Conservation (phyloP, 2,113 vertebrate genomes). For the Onychostruthus taczanowskii region DNA sequence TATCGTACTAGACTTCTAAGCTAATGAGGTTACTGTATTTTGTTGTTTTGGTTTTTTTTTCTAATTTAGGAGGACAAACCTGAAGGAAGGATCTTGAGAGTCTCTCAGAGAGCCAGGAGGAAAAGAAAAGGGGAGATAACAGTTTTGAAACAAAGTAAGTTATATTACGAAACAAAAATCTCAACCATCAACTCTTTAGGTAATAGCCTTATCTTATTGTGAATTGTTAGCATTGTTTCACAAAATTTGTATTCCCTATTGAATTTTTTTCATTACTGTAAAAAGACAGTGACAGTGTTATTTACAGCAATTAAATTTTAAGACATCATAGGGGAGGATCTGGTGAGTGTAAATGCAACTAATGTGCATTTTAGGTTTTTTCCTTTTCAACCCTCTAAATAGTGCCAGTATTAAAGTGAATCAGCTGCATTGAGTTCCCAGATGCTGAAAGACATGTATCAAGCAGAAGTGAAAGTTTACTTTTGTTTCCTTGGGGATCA, state of each 20-base stretch:
- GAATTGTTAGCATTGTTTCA: not conserved
- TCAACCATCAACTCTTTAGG: not conserved
- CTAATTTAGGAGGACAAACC: constrained; percentile 80
- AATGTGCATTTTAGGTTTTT: not conserved
- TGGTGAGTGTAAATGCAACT: not conserved
- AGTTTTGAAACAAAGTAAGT: constrained; percentile 82
- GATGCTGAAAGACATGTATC: not conserved
- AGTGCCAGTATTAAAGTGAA: not conserved
- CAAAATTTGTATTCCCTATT: not conserved
- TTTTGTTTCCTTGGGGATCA: constrained; percentile 29
- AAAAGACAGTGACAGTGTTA: not conserved
- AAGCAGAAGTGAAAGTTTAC: constrained; percentile 8
- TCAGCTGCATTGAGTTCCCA: not conserved
- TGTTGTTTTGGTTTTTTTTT: not conserved
- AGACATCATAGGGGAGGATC: not conserved
- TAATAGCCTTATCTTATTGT: not conserved
- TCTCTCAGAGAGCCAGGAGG: constrained; percentile 77
- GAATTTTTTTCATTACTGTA: not conserved
- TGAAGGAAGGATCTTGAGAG: constrained; percentile 78
- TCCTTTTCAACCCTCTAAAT: not conserved
- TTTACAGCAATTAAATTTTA: not conserved
- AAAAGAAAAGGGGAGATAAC: constrained; percentile 81
- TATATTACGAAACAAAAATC: not conserved
- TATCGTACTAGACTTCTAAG: not conserved
- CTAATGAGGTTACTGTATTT: not conserved